Percentiles rank a stretch among this genome's conserved stretches.
phyloP scores from a whole-genome alignment of 2,797 vertebrate genomes.

The Sebastes matsubarae region DNA sequence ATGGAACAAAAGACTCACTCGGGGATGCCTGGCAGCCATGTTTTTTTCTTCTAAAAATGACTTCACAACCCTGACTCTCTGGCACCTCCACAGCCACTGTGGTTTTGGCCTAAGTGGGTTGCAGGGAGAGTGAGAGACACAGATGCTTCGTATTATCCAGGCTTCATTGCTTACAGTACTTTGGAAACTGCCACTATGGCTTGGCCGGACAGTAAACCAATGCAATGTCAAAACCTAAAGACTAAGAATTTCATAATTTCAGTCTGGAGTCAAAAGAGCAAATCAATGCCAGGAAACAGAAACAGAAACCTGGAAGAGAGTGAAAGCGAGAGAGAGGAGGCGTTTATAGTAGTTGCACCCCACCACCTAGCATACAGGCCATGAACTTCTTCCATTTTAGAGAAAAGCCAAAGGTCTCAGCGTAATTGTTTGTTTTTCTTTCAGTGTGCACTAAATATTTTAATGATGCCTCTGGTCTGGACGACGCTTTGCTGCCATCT shows the following conservation, averaged over 20 bases:
- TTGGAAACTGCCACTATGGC: conserved; percentile 52
- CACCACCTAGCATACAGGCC: not conserved
- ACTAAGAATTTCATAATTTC: conserved; percentile 49
- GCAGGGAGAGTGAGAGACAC: conserved; percentile 45
- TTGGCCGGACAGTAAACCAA: conserved; percentile 49
- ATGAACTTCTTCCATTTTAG: conserved; percentile 25
- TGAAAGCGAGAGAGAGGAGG: not conserved
- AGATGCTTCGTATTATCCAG: conserved; percentile 74
- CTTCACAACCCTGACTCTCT: conserved; percentile 61
- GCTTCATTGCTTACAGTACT: conserved; percentile 34
- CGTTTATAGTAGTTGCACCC: not conserved
- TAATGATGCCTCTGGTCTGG: conserved; percentile 48
- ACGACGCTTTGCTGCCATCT: not conserved
- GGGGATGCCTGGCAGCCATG: conserved; percentile 58
- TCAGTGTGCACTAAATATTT: conserved; percentile 35
- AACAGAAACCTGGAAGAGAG: conserved; percentile 19
- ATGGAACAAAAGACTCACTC: conserved; percentile 39
- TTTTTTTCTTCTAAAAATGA: conserved; percentile 62
- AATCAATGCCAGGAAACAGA: conserved; percentile 37
- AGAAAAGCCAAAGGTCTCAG: conserved; percentile 9
- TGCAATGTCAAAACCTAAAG: conserved; percentile 25
- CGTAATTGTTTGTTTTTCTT: conserved; percentile 36
- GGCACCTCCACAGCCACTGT: conserved; percentile 62
- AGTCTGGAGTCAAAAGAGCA: conserved; percentile 45
- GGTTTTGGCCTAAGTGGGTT: conserved; percentile 60